Percentiles rank a stretch among this genome's conserved stretches.
phyloP scores from a whole-genome alignment of 2,888 invertebrate genomes.

The Melinaea marsaeus region DNA sequence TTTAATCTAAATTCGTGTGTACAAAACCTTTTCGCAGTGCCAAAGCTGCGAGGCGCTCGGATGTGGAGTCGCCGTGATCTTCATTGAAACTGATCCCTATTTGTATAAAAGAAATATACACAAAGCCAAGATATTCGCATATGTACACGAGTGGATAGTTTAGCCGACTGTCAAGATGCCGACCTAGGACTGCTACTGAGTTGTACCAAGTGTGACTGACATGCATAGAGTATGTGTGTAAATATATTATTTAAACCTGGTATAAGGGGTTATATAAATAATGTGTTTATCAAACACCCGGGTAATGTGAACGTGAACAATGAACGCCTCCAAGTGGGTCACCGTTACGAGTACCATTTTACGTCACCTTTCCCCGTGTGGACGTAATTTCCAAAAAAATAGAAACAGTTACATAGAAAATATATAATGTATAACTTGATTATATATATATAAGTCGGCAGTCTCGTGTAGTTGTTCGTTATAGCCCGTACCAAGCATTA shows the following conservation, averaged over 20 bases:
- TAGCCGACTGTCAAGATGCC: conserved; percentile 11
- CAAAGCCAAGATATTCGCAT: conserved; percentile 1
- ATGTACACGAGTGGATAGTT: conserved; percentile 20
- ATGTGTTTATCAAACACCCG: neutral
- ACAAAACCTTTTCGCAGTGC: conserved; percentile 43
- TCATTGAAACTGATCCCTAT: conserved; percentile 16
- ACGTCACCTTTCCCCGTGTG: no score
- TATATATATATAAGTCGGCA: no score
- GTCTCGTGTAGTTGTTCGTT: no score
- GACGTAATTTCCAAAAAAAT: no score
- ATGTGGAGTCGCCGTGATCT: conserved; percentile 33
- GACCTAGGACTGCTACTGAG: conserved; percentile 1
- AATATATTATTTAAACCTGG: neutral
- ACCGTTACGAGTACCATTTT: conserved; percentile 17
- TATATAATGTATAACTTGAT: no score
- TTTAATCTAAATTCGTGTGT: conserved; percentile 38
- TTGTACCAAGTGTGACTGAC: neutral
- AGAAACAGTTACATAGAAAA: no score
- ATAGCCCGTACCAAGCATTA: no score
- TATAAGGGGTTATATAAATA: no score
- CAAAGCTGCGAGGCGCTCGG: conserved; percentile 29
- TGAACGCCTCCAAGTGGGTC: conserved; percentile 17
- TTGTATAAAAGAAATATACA: conserved; percentile 1
- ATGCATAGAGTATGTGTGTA: neutral
- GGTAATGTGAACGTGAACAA: conserved; percentile 4